Evolutionary conservation across 1,140 invertebrate species (phyloP).

Genomic region (Lepidurus couesii): DNA sequence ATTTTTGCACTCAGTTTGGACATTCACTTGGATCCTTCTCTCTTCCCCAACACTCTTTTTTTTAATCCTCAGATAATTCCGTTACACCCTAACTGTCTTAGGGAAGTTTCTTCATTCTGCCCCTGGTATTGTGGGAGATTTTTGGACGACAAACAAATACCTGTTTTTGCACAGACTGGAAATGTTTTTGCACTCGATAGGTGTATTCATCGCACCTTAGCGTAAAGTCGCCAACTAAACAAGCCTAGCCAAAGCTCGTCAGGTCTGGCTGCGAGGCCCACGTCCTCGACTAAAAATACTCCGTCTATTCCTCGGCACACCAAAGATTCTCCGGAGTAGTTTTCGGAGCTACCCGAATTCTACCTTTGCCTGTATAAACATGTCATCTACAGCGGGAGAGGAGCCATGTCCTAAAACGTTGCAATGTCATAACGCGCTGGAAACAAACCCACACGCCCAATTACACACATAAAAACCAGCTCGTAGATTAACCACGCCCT

Average conservation of each 20-base stretch:
- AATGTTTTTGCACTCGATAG: background rate
- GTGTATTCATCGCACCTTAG: background rate
- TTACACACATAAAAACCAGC: too few species aligned
- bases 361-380: background rate
- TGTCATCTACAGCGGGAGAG: too few species aligned
- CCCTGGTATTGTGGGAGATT: background rate
- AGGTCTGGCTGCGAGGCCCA: slow-evolving; percentile 4
- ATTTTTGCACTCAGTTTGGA: background rate
- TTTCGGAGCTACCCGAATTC: background rate
- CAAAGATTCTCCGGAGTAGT: background rate
- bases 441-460: too few species aligned
- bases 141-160: background rate
- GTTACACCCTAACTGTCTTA: too few species aligned
- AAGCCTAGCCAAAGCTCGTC: background rate
- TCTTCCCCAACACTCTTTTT: background rate
- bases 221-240: background rate
- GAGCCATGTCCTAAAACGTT: too few species aligned
- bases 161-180: background rate
- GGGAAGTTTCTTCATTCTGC: too few species aligned
- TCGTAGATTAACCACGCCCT: too few species aligned
- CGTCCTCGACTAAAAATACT: slow-evolving; percentile 19
- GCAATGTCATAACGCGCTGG: too few species aligned
- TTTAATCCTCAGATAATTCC: background rate
- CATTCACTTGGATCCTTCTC: background rate
- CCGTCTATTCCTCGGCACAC: background rate